Evolutionary conservation across 2,113 vertebrate species (phyloP).

Genomic region (Cyrtonyx montezumae): DNA sequence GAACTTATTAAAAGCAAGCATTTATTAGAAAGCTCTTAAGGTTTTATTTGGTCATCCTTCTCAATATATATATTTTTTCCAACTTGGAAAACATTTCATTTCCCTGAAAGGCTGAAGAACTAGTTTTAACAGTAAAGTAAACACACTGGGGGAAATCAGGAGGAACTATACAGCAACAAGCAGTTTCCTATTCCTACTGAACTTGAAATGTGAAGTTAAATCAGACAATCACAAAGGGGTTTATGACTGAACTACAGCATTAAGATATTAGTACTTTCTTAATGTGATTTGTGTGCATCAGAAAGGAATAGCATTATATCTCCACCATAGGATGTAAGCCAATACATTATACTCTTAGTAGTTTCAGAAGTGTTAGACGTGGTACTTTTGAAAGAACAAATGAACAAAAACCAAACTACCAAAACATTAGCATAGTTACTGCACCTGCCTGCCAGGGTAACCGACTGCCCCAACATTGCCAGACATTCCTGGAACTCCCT

Average conservation of each 20-base stretch:
- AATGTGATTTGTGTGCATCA: background rate
- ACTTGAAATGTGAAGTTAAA: background rate
- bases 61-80: background rate
- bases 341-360: background rate
- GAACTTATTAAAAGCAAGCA: background rate
- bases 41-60: background rate
- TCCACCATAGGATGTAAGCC: background rate
- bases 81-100: background rate
- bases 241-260: background rate
- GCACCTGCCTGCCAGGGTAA: constrained; percentile 99
- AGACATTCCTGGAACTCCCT: constrained; percentile 89
- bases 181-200: background rate
- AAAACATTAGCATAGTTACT: constrained; percentile 85
- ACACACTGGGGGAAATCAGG: background rate
- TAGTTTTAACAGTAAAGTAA: background rate
- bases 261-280: background rate
- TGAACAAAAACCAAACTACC: background rate
- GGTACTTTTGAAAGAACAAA: background rate
- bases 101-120: background rate
- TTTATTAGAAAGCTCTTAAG: background rate
- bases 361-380: background rate
- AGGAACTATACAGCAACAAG: background rate
- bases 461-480: constrained; percentile 88
- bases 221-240: background rate
- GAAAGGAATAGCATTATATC: background rate